These are phyloP conservation scores for Camponotus vicinus DNA, from an alignment of 1,140 invertebrate species.

Conservation along the genomic window DNA sequence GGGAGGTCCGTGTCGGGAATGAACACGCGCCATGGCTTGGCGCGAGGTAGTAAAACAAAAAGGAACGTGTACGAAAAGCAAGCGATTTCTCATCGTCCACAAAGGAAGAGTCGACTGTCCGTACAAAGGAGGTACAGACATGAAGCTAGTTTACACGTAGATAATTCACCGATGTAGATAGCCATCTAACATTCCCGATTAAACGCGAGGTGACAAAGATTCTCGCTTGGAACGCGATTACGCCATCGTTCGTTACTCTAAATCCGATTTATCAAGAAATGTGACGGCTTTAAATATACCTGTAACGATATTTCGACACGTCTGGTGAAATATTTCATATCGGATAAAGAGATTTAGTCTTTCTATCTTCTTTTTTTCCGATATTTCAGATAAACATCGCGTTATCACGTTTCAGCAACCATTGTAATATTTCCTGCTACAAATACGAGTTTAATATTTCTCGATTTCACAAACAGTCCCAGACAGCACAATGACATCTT, in stretches of 20 bases:
- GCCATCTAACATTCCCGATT: slow-evolving; percentile 70
- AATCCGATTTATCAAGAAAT: slow-evolving; percentile 39
- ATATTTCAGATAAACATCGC: not conserved
- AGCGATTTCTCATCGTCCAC: slow-evolving; percentile 74
- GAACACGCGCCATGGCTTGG: slow-evolving; percentile 44
- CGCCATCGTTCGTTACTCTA: slow-evolving; percentile 17
- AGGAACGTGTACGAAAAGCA: slow-evolving; percentile 65
- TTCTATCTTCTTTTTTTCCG: not conserved
- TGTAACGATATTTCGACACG: slow-evolving; percentile 37
- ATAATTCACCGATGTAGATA: slow-evolving; percentile 75
- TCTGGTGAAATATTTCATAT: not conserved
- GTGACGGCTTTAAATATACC: not conserved
- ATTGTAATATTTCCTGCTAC: not conserved
- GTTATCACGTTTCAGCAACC: not conserved
- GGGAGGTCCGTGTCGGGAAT: slow-evolving; percentile 62
- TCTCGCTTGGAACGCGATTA: slow-evolving; percentile 41
- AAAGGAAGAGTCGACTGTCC: slow-evolving; percentile 74
- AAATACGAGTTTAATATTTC: slow-evolving; percentile 8
- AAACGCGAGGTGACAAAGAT: slow-evolving; percentile 47
- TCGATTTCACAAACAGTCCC: not conserved
- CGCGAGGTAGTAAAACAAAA: slow-evolving; percentile 69
- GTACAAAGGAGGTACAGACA: slow-evolving; percentile 72
- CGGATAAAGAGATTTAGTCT: not conserved
- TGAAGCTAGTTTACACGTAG: slow-evolving; percentile 75
- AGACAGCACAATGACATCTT: too few relatives aligned